A percentile compares a stretch with the other conserved stretches of the same genome.
Conservation (phyloP, 92 coral and sea anemone genomes). For the Heliopora coerulea region DNA sequence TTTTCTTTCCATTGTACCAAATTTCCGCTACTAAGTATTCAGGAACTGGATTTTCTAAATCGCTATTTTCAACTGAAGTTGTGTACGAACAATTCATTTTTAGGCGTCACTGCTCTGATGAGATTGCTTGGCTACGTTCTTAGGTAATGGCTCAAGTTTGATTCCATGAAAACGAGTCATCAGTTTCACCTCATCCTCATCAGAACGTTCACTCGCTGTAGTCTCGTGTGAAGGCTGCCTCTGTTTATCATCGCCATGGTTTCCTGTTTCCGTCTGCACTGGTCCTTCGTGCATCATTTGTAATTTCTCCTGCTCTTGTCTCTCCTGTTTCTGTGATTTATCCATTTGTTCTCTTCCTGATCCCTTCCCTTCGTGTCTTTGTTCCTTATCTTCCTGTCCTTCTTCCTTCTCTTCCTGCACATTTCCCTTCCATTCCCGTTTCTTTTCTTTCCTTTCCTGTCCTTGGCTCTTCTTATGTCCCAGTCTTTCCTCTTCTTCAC, state of each 20-base stretch:
- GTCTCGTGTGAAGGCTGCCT: neutral
- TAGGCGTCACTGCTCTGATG: neutral
- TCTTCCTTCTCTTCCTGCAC: neutral
- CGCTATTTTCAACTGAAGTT: too few relatives aligned
- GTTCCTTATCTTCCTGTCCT: neutral
- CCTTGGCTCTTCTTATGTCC: neutral
- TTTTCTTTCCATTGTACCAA: too few relatives aligned
- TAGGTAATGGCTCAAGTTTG: slow-evolving; percentile 22
- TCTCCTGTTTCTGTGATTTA: too few relatives aligned
- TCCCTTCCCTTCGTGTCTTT: neutral
- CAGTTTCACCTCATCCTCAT: neutral
- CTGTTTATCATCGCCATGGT: neutral
- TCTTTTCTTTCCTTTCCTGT: neutral
- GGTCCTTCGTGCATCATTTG: neutral
- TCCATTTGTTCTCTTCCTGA: too few relatives aligned
- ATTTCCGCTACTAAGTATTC: too few relatives aligned
- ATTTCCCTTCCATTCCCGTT: neutral
- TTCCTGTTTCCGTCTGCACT: neutral
- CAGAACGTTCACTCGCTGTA: neutral
- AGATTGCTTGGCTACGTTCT: slow-evolving; percentile 2
- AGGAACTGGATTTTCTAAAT: too few relatives aligned
- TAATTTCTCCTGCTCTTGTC: neutral
- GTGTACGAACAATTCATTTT: too few relatives aligned
- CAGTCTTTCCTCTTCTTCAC: neutral
- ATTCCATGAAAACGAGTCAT: slow-evolving; percentile 26